Percentiles rank a stretch among this genome's conserved stretches.
Evolutionary conservation across 1,140 invertebrate species (phyloP).

Genomic region (Drosophila funebris): DNA sequence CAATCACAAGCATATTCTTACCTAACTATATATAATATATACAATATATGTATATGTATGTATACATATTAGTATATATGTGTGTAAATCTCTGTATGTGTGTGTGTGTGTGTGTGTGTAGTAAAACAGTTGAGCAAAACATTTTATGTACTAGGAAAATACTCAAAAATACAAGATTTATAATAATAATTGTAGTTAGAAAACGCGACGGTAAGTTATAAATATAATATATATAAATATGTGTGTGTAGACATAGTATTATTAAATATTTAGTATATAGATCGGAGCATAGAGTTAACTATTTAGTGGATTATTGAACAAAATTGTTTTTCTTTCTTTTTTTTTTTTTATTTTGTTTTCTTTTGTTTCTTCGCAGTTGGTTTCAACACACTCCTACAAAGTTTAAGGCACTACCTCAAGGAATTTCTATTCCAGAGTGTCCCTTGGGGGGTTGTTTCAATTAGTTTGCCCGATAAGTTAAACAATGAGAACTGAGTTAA

Average conservation of each 20-base stretch:
- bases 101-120: slow-evolving; percentile 41
- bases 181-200: slow-evolving; percentile 46
- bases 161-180: slow-evolving; percentile 61
- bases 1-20: slow-evolving; percentile 52
- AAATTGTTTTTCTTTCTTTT: slow-evolving; percentile 4
- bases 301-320: slow-evolving; percentile 63
- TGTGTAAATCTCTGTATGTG: slow-evolving; percentile 19
- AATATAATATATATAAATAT: slow-evolving; percentile 46
- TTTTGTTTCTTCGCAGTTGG: slow-evolving; percentile 1
- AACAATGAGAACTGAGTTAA: slow-evolving; percentile 1
- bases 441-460: slow-evolving; percentile 47
- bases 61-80: slow-evolving; percentile 5
- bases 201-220: slow-evolving; percentile 71
- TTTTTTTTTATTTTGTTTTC: slow-evolving; percentile 13
- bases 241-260: slow-evolving; percentile 21
- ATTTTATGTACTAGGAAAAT: slow-evolving; percentile 28
- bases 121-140: slow-evolving; percentile 64
- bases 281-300: slow-evolving; percentile 78
- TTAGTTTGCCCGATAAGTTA: slow-evolving; percentile 19
- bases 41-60: slow-evolving; percentile 19
- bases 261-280: slow-evolving; percentile 41
- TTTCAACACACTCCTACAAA: slow-evolving; percentile 31
- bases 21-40: slow-evolving; percentile 24
- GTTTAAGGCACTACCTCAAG: slow-evolving; percentile 79
- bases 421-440: slow-evolving; percentile 69